Evolutionary conservation across 1,140 invertebrate species (phyloP).

Genomic region (Gryon sp.): DNA sequence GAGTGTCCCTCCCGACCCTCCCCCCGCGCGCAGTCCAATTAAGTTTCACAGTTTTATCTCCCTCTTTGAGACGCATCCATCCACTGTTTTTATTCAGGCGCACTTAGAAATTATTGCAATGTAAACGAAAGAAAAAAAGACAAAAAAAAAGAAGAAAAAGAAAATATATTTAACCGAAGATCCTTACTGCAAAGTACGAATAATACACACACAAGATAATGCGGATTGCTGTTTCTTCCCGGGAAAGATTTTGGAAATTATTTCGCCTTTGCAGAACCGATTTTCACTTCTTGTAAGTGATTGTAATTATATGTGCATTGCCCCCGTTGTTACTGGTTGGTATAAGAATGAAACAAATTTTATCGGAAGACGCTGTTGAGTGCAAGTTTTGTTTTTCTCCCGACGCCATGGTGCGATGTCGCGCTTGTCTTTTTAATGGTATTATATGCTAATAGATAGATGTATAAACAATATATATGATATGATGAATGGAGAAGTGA

Average conservation of each 20-base stretch:
- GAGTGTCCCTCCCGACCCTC: conserved; percentile 59
- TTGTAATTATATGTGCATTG: conserved; percentile 73
- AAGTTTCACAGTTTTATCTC: conserved; percentile 76
- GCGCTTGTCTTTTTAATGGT: conserved; percentile 55
- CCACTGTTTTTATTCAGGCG: conserved; percentile 67
- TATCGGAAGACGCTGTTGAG: conserved; percentile 71
- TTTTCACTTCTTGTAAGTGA: conserved; percentile 64
- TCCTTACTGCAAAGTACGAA: conserved; percentile 48
- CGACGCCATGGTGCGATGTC: conserved; percentile 47
- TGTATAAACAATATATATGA: not conserved
- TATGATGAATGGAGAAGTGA: too few species aligned
- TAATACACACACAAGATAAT: not conserved
- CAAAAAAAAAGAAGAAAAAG: too few species aligned
- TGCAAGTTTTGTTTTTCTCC: conserved; percentile 70
- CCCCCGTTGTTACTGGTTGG: conserved; percentile 72
- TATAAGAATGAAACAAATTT: conserved; percentile 70
- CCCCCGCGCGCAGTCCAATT: conserved; percentile 69
- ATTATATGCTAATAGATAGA: too few species aligned
- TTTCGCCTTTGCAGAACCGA: conserved; percentile 52
- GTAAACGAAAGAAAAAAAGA: too few species aligned
- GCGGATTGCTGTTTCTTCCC: too few species aligned
- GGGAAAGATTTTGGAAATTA: conserved; percentile 8
- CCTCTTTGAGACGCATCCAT: conserved; percentile 61
- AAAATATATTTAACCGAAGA: conserved; percentile 30
- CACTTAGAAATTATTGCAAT: conserved; percentile 62